Percentiles rank a stretch among this genome's conserved stretches.
Conservation (phyloP, 2,888 invertebrate species). For the Andrena trimmerana region DNA sequence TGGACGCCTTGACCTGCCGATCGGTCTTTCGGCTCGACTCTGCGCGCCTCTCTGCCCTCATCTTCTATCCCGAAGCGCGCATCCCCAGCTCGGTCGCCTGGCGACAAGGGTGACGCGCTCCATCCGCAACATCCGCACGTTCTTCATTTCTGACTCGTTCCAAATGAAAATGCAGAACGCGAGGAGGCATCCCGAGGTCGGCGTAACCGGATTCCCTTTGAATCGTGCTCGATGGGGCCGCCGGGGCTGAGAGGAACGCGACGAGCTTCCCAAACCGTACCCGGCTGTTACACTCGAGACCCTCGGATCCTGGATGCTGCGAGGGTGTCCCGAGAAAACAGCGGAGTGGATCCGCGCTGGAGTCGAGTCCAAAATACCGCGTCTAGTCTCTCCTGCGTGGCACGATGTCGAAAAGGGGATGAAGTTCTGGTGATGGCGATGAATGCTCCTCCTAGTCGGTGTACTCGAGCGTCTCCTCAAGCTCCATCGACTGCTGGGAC, state of each 20-base stretch:
- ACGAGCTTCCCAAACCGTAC: background rate
- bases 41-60: background rate
- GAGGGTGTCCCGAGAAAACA: too few species aligned
- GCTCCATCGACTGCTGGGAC: conserved; percentile 88
- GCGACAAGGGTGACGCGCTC: background rate
- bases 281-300: background rate
- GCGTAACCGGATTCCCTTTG: conserved; percentile 9
- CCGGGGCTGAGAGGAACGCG: background rate
- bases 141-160: background rate
- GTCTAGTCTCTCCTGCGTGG: conserved; percentile 38
- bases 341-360: background rate
- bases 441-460: conserved; percentile 68
- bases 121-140: conserved; percentile 5
- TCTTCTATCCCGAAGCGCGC: background rate
- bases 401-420: conserved; percentile 24
- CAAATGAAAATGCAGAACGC: conserved; percentile 15
- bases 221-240: background rate
- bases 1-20: conserved; percentile 42
- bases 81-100: background rate
- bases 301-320: background rate
- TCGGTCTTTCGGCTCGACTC: conserved; percentile 46
- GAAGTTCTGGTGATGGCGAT: conserved; percentile 12
- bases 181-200: background rate
- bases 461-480: conserved; percentile 80
- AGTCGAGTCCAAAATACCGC: conserved; percentile 37